Percentiles rank a stretch among this genome's conserved stretches.
Evolutionary conservation across 2,888 invertebrate genomes (phyloP).

Genomic region (Eupithecia subfuscata): DNA sequence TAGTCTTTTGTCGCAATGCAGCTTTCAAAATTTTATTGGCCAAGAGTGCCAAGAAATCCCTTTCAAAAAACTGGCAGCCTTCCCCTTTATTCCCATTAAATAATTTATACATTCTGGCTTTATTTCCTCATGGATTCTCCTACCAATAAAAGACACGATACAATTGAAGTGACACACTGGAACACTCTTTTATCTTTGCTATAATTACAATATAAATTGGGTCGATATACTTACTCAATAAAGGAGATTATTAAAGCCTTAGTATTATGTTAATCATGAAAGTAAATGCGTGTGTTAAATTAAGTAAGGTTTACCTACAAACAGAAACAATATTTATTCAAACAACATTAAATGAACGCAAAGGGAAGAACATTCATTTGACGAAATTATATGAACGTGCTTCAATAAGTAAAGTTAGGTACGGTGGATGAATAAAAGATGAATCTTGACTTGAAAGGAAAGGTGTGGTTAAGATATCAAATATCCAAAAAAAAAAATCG

Average conservation of each 20-base stretch:
- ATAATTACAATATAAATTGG: conserved; percentile 37
- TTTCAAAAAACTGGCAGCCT: conserved; percentile 12
- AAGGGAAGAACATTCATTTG: not conserved
- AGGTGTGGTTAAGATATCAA: not conserved
- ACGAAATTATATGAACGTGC: not conserved
- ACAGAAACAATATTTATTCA: not conserved
- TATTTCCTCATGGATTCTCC: not conserved
- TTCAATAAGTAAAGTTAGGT: not conserved
- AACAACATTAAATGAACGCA: not conserved
- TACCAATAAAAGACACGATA: not conserved
- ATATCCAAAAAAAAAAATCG: no score
- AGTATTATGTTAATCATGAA: not conserved
- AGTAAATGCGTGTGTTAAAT: not conserved
- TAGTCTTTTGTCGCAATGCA: conserved; percentile 34
- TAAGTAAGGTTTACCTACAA: not conserved
- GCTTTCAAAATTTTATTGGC: conserved; percentile 25
- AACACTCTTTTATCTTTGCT: conserved; percentile 33
- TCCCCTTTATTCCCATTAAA: not conserved
- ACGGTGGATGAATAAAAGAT: not conserved
- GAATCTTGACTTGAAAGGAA: not conserved
- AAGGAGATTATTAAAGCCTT: not conserved
- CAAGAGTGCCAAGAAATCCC: conserved; percentile 24
- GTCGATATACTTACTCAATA: conserved; percentile 31
- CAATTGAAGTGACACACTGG: conserved; percentile 13
- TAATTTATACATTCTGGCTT: not conserved